phyloP scores from a whole-genome alignment of 2,113 vertebrate genomes.

The Hippocampus zosterae region DNA sequence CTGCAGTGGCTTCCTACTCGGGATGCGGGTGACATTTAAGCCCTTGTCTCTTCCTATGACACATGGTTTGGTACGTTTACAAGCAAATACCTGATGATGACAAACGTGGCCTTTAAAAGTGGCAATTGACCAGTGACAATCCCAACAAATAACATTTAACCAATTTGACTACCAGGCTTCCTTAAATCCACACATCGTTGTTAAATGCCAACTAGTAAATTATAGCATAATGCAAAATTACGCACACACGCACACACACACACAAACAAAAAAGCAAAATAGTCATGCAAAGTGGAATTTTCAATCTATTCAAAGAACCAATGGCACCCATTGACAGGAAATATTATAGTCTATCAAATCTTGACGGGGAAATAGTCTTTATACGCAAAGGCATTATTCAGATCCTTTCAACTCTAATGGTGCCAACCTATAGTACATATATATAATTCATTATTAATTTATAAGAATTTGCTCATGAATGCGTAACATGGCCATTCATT shows the following conservation, averaged over 20 bases:
- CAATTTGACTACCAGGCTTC: neutral
- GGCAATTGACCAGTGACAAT: slow-evolving; percentile 63
- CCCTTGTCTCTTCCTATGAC: slow-evolving; percentile 38
- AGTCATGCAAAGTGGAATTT: neutral
- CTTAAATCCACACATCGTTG: slow-evolving; percentile 29
- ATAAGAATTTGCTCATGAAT: neutral
- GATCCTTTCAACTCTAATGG: neutral
- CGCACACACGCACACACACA: too few relatives aligned
- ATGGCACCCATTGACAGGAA: neutral
- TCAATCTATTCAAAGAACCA: neutral
- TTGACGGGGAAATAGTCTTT: neutral
- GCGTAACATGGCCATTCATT: neutral
- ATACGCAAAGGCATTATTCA: too few relatives aligned
- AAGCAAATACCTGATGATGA: slow-evolving; percentile 57
- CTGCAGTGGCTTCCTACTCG: slow-evolving; percentile 26
- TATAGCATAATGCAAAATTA: slow-evolving; percentile 23
- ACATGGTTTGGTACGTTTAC: slow-evolving; percentile 50
- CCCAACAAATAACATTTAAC: slow-evolving; percentile 62
- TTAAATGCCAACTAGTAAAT: slow-evolving; percentile 63
- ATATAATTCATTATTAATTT: neutral
- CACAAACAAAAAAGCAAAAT: neutral
- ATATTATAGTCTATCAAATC: neutral
- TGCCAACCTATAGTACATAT: neutral
- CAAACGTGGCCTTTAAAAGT: slow-evolving; percentile 67
- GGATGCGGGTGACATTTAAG: slow-evolving; percentile 62